phyloP scores from a whole-genome alignment of 2,888 invertebrate genomes.

The Rhagium mordax region DNA sequence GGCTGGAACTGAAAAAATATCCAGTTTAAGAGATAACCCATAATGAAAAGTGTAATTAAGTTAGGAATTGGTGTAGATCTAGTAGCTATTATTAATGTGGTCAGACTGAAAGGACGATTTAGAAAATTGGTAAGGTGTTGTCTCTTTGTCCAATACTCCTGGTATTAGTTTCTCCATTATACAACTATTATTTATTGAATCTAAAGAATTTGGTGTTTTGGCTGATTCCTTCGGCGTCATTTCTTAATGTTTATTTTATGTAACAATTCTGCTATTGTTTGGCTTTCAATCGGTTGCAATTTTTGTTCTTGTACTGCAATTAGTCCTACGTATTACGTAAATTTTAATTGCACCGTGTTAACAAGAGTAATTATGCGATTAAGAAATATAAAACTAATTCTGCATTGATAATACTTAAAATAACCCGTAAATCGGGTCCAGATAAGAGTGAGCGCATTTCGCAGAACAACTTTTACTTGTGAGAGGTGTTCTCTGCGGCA shows the following conservation, averaged over 20 bases:
- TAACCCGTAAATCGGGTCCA: conserved; percentile 11
- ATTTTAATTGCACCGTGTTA: neutral
- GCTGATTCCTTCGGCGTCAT: no score
- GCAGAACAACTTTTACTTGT: conserved; percentile 55
- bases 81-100: no score
- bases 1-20: no score
- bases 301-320: neutral
- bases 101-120: no score
- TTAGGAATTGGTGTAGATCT: no score
- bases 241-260: neutral
- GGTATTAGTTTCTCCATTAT: no score
- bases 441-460: conserved; percentile 46
- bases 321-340: neutral
- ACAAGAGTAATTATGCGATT: neutral
- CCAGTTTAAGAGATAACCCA: no score
- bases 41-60: no score
- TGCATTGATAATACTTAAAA: conserved; percentile 8
- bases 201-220: no score
- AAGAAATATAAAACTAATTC: neutral
- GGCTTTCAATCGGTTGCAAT: neutral
- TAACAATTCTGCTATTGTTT: neutral
- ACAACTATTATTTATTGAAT: no score
- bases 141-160: no score
- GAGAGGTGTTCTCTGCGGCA: conserved; percentile 45
- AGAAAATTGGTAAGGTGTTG: no score